These are phyloP conservation scores for Lepus timidus DNA, from an alignment of 2,113 vertebrate genomes.

Conservation along the genomic window DNA sequence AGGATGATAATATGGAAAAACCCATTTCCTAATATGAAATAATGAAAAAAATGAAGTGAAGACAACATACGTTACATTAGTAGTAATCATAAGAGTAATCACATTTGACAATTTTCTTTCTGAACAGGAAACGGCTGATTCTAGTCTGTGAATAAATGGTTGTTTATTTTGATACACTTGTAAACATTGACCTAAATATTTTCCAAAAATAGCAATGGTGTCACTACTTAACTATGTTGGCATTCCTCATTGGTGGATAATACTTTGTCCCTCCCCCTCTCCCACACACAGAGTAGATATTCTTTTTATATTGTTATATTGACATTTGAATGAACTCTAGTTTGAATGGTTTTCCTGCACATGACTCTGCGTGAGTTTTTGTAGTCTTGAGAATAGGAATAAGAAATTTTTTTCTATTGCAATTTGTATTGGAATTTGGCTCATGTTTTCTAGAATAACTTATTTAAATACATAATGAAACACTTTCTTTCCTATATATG, in stretches of 20 bases:
- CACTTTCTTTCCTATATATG: not conserved
- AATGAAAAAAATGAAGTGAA: slow-evolving; percentile 17
- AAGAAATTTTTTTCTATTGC: not conserved
- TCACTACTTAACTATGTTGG: not conserved
- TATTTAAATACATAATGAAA: not conserved
- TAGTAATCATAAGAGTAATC: not conserved
- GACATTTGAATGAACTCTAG: slow-evolving; percentile 35
- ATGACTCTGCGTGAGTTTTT: not conserved
- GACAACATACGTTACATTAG: not conserved
- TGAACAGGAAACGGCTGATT: slow-evolving; percentile 9
- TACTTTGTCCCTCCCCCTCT: not conserved
- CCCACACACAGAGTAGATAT: not conserved
- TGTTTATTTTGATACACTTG: slow-evolving; percentile 49
- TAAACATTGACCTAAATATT: slow-evolving; percentile 64
- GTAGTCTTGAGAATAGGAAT: not conserved
- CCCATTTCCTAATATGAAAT: slow-evolving; percentile 37
- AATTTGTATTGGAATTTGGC: not conserved
- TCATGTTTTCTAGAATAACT: not conserved
- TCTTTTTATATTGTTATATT: not conserved
- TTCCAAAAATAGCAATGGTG: slow-evolving; percentile 53
- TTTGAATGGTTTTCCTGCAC: not conserved
- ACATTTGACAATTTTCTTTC: not conserved
- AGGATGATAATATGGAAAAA: not conserved
- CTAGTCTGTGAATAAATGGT: slow-evolving; percentile 51
- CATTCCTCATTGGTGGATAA: slow-evolving; percentile 36